Percentiles rank a stretch among this genome's conserved stretches.
These are phyloP conservation scores for Calliopum simillimum DNA, from an alignment of 2,888 invertebrate species.

Conservation along the genomic window DNA sequence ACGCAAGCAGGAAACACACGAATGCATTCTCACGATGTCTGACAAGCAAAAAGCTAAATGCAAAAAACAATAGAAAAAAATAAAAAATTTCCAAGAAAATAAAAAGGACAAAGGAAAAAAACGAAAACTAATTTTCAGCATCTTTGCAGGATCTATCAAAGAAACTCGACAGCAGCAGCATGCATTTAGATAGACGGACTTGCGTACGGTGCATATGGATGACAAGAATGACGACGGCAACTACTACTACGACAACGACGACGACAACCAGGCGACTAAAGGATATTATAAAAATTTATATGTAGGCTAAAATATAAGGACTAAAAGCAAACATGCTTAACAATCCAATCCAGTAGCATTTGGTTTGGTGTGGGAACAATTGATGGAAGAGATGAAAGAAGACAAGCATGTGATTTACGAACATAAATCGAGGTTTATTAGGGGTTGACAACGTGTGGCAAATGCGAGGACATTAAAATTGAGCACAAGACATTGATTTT, in stretches of 20 bases:
- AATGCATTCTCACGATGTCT: neutral
- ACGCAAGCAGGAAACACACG: conserved; percentile 1
- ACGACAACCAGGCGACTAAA: conserved; percentile 33
- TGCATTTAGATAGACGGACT: neutral
- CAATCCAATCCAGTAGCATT: neutral
- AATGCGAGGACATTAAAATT: conserved; percentile 5
- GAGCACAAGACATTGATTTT: conserved; percentile 16
- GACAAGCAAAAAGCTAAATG: neutral
- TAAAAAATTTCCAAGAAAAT: conserved; percentile 2
- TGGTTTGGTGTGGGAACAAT: neutral
- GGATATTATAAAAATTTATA: conserved; percentile 36
- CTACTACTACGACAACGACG: neutral
- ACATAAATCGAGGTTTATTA: conserved; percentile 15
- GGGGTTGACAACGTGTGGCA: conserved; percentile 17
- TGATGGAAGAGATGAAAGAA: conserved; percentile 1
- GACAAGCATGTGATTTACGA: conserved; percentile 28
- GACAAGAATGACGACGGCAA: conserved; percentile 33
- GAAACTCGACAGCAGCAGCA: conserved; percentile 3
- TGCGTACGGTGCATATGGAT: neutral
- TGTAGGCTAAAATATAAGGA: conserved; percentile 21
- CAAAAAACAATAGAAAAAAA: conserved; percentile 21
- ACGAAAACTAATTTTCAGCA: conserved; percentile 40
- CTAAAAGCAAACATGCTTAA: conserved; percentile 8
- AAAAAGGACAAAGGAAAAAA: conserved; percentile 32
- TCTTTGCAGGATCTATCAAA: conserved; percentile 7